These are phyloP conservation scores for Pissodes strobi DNA, from an alignment of 1,140 invertebrate genomes.

Conservation along the genomic window DNA sequence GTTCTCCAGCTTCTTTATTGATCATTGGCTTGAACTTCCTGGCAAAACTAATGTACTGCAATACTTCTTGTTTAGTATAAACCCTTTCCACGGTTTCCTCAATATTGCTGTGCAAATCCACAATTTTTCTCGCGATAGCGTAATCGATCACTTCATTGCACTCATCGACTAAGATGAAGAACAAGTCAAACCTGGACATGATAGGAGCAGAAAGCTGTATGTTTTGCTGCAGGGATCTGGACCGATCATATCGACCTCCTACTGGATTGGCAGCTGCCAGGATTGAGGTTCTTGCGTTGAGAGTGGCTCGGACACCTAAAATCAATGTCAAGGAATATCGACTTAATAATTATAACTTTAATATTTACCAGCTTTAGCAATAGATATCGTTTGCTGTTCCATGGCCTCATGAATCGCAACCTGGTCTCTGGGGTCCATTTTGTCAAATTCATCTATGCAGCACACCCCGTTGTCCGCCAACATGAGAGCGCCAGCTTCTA, in stretches of 20 bases:
- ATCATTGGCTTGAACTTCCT: constrained; percentile 95
- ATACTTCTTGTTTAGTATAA: constrained; percentile 85
- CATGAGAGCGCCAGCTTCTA: constrained; percentile 99
- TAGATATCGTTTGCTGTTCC: constrained; percentile 99
- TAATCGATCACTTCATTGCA: constrained; percentile 94
- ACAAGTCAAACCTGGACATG: constrained; percentile 99
- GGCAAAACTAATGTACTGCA: constrained; percentile 95
- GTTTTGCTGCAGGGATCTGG: constrained; percentile 95
- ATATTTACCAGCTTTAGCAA: constrained; percentile 97
- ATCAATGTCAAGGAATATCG: too few relatives aligned
- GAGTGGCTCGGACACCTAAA: constrained; percentile 89
- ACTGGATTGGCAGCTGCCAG: constrained; percentile 98
- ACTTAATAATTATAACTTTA: too few relatives aligned
- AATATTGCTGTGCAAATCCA: constrained; percentile 89
- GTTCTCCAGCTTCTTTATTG: constrained; percentile 78
- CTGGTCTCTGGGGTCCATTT: constrained; percentile 98
- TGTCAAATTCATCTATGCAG: constrained; percentile 99
- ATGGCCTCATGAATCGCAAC: constrained; percentile 99
- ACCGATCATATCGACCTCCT: constrained; percentile 93
- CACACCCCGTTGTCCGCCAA: constrained; percentile 98
- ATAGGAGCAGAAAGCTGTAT: constrained; percentile 93
- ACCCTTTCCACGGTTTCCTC: constrained; percentile 70
- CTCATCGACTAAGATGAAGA: constrained; percentile 97
- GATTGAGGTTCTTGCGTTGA: constrained; percentile 98
- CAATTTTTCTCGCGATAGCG: constrained; percentile 93